Conservation (phyloP, 1,140 invertebrate species). For the Acromyrmex charruanus region DNA sequence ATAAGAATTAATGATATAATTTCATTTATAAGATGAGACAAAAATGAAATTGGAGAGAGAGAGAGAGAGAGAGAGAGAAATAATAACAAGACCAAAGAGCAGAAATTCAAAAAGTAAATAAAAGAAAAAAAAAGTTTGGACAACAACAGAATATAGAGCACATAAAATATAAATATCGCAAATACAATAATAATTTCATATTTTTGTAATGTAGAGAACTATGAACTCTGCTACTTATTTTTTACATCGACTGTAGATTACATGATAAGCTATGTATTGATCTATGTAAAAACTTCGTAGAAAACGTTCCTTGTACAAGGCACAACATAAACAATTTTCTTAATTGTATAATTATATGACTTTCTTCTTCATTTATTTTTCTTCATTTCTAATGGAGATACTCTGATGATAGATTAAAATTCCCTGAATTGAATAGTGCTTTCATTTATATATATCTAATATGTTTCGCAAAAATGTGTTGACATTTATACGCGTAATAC, state of each 20-base stretch:
- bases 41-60: slow-evolving; percentile 77
- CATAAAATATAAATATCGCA: slow-evolving; percentile 26
- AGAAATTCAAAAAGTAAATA: no score
- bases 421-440: neutral
- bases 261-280: neutral
- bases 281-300: neutral
- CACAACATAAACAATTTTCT: neutral
- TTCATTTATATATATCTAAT: neutral
- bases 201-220: slow-evolving; percentile 18
- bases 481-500: neutral
- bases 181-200: neutral
- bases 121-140: neutral
- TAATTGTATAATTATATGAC: neutral
- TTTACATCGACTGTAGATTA: neutral
- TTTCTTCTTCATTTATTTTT: neutral
- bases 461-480: neutral
- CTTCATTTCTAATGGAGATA: neutral
- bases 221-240: slow-evolving; percentile 3
- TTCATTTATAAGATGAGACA: slow-evolving; percentile 67
- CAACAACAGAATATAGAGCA: neutral
- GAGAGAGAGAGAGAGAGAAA: no score
- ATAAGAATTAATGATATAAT: slow-evolving; percentile 31
- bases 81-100: no score
- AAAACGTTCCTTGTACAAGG: neutral
- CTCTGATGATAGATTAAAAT: neutral